Evolutionary conservation across 2,797 vertebrate genomes (phyloP), one percentile per base, ranked within the genome.

Genomic region (Coilia nasus): DNA sequence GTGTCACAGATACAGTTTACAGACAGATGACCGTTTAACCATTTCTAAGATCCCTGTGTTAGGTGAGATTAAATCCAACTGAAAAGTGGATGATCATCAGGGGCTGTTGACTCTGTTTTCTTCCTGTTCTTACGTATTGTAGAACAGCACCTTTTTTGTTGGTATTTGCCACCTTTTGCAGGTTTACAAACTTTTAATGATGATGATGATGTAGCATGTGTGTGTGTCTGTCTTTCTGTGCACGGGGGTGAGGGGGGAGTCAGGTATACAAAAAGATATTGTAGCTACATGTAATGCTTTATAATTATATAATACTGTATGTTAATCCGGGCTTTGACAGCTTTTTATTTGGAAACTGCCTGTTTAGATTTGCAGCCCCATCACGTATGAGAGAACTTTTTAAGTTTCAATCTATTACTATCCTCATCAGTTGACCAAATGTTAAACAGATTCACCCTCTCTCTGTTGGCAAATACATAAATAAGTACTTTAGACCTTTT

Each of bases 21-120:
- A 90, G 92, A 88, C 87, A 90, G 90, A 90, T 93, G 92, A 92
- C 86, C 88, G 86, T 90, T 78, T 91, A 91, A 88, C 86, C 83
- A 44, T 91, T 89, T 84, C 54, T 62, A 86, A 84, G 56, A 75
- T 87, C 25, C 64, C 62, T 87, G 50, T 85, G 50, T 85, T 46
- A 83, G 83, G 28, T 71, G 12, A 44, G 71, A 78, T 78, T n/a
- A 15, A 35, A 21, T 44, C 35, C 35, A 44, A 83, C 31, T 44
- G 71, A 44, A 25, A 71, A 71, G 15, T 35, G 67, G 28, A 71
- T 35, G 67, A 31, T 35, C 9, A 54, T 54, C 50, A 54, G 50
- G 7, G 50, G 28, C 64, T 71, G 64, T 4, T 71, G 28, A 35
- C 67, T 14, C 31, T 75, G 67, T 28, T 75, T 17, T 35, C 28